These are phyloP conservation scores for Leptura quadrifasciata DNA, from an alignment of 2,888 invertebrate species.

Conservation along the genomic window DNA sequence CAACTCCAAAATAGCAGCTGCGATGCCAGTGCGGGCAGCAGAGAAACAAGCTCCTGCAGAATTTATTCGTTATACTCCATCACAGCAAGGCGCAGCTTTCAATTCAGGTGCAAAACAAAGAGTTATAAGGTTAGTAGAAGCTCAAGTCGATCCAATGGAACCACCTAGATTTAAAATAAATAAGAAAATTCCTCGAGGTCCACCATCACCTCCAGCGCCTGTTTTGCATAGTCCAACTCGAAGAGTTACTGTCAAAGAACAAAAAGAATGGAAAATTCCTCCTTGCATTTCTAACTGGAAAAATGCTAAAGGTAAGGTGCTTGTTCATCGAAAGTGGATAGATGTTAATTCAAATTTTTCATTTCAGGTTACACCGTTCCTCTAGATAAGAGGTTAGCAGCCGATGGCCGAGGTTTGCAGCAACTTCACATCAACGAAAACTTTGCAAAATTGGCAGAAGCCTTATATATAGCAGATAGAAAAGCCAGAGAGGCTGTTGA, in stretches of 20 bases:
- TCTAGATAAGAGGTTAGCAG: conserved; percentile 96
- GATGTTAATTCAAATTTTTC: neutral
- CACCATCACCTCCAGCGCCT: conserved; percentile 99
- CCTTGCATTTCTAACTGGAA: conserved; percentile 99
- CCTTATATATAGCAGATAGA: conserved; percentile 96
- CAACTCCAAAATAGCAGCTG: conserved; percentile 93
- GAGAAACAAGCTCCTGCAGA: conserved; percentile 95
- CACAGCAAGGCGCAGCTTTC: conserved; percentile 95
- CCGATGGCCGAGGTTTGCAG: conserved; percentile 97
- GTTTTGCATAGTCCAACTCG: conserved; percentile 98
- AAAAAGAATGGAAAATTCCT: conserved; percentile 99
- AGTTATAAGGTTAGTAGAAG: conserved; percentile 96
- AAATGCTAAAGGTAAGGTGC: conserved; percentile 88
- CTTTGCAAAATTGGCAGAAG: conserved; percentile 98
- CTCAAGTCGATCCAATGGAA: conserved; percentile 98
- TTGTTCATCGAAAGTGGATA: neutral
- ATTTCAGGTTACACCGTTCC: conserved; percentile 91
- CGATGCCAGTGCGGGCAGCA: conserved; percentile 96
- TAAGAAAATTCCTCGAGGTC: conserved; percentile 98
- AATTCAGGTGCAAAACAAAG: conserved; percentile 98
- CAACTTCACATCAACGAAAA: conserved; percentile 99
- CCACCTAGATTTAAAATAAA: conserved; percentile 99
- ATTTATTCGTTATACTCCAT: conserved; percentile 98
- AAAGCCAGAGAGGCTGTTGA: conserved; percentile 99
- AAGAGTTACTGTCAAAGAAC: conserved; percentile 98